These are phyloP conservation scores for Boleophthalmus pectinirostris DNA, from an alignment of 2,113 vertebrate species.

Conservation along the genomic window DNA sequence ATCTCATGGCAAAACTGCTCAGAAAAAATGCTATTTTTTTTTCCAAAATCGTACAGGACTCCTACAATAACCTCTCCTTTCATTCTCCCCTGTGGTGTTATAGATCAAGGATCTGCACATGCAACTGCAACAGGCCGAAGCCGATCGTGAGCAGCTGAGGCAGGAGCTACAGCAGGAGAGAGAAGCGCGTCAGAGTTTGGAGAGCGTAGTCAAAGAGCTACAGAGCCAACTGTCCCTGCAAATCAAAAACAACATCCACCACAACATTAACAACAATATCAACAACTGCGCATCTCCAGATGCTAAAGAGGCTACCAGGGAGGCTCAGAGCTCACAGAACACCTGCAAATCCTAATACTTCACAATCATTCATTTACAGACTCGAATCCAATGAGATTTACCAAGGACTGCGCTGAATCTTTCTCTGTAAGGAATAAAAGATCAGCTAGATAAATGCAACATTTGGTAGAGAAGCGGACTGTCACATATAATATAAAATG, in stretches of 20 bases:
- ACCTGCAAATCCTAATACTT: conserved; percentile 60
- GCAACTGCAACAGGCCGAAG: conserved; percentile 92
- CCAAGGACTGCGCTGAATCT: conserved; percentile 80
- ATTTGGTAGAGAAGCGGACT: conserved; percentile 46
- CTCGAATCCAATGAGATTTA: conserved; percentile 62
- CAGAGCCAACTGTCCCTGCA: conserved; percentile 89
- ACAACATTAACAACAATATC: conserved; percentile 51
- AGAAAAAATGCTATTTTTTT: too few species aligned
- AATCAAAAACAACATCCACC: conserved; percentile 51
- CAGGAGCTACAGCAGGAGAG: conserved; percentile 89
- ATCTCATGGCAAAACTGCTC: neutral
- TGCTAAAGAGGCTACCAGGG: conserved; percentile 55
- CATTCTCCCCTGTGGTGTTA: conserved; percentile 4
- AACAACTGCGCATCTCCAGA: conserved; percentile 43
- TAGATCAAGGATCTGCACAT: conserved; percentile 94
- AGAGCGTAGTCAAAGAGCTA: conserved; percentile 91
- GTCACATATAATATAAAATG: conserved; percentile 63
- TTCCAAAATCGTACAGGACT: neutral
- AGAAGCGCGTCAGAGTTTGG: conserved; percentile 91
- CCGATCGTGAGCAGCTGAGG: conserved; percentile 90
- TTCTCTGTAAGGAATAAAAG: conserved; percentile 55
- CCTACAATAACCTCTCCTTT: neutral
- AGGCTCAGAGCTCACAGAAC: conserved; percentile 51
- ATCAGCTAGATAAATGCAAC: conserved; percentile 32
- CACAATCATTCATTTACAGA: conserved; percentile 49